phyloP scores from a whole-genome alignment of 2,888 invertebrate genomes.

The Hyalella azteca region DNA sequence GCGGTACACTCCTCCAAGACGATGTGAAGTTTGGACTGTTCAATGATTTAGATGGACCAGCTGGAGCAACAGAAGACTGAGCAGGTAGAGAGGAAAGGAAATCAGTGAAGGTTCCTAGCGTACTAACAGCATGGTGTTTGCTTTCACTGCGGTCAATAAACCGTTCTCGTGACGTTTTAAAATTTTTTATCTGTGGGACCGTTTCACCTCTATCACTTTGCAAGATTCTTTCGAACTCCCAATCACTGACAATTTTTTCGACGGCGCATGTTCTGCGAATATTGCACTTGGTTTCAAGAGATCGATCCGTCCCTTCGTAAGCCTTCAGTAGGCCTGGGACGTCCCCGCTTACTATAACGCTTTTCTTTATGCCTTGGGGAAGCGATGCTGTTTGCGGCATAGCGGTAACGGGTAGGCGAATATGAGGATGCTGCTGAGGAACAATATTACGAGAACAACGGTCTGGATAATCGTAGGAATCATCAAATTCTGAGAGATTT shows the following conservation, averaged over 20 bases:
- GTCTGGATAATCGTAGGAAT: constrained; percentile 12
- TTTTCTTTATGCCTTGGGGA: background rate
- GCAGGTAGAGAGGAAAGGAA: background rate
- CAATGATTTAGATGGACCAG: background rate
- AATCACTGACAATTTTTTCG: background rate
- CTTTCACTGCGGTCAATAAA: constrained; percentile 17
- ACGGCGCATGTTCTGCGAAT: background rate
- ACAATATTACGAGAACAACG: background rate
- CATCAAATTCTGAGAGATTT: constrained; percentile 10
- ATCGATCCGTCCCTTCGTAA: background rate
- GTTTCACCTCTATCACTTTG: background rate
- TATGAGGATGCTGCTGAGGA: background rate
- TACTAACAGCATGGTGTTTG: background rate
- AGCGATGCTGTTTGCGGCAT: background rate
- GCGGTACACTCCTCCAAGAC: background rate
- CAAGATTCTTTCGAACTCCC: constrained; percentile 18
- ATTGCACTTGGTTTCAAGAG: constrained; percentile 7
- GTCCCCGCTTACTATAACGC: constrained; percentile 10
- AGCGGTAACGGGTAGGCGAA: background rate
- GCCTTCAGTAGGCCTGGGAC: constrained; percentile 15
- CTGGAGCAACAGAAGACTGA: background rate
- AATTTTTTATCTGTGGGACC: background rate
- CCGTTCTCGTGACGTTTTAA: background rate
- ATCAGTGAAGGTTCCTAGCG: background rate
- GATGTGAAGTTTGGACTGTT: background rate